These are phyloP conservation scores for Lasioglossum malachurum DNA, from an alignment of 2,888 invertebrate species.

Conservation along the genomic window DNA sequence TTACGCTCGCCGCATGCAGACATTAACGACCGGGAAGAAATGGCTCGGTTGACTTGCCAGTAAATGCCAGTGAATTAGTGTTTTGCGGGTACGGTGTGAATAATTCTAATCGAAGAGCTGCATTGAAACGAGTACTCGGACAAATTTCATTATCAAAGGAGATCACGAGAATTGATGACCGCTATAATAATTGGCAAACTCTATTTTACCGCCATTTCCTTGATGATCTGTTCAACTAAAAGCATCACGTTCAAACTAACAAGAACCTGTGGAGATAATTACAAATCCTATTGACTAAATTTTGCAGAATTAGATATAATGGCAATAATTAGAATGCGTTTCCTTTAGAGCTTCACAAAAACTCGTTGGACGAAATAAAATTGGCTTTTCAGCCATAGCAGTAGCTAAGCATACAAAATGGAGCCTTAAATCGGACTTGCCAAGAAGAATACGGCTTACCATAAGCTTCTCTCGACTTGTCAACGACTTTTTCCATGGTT, in stretches of 20 bases:
- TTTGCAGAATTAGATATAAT: background rate
- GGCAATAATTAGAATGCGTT: background rate
- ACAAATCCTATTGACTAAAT: background rate
- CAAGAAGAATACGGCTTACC: slow-evolving; percentile 11
- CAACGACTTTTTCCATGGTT: slow-evolving; percentile 5
- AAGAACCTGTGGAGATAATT: background rate
- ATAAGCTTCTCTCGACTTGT: slow-evolving; percentile 6
- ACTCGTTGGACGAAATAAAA: background rate
- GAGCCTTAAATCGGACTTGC: slow-evolving; percentile 4
- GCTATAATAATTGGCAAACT: background rate
- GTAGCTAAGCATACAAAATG: slow-evolving; percentile 4
- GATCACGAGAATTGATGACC: background rate
- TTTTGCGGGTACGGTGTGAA: slow-evolving; percentile 29
- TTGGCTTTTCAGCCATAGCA: background rate
- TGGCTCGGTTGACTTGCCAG: slow-evolving; percentile 29
- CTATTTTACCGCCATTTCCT: background rate
- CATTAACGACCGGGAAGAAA: slow-evolving; percentile 17
- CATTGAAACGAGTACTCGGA: background rate
- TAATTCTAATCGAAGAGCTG: background rate
- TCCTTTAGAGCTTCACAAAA: background rate
- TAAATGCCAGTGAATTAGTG: slow-evolving; percentile 67
- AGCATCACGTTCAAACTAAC: no score
- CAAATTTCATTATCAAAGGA: background rate
- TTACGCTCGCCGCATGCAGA: slow-evolving; percentile 25
- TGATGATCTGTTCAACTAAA: background rate